Conservation (phyloP, 2,113 vertebrate genomes). For the Uria aalge region DNA sequence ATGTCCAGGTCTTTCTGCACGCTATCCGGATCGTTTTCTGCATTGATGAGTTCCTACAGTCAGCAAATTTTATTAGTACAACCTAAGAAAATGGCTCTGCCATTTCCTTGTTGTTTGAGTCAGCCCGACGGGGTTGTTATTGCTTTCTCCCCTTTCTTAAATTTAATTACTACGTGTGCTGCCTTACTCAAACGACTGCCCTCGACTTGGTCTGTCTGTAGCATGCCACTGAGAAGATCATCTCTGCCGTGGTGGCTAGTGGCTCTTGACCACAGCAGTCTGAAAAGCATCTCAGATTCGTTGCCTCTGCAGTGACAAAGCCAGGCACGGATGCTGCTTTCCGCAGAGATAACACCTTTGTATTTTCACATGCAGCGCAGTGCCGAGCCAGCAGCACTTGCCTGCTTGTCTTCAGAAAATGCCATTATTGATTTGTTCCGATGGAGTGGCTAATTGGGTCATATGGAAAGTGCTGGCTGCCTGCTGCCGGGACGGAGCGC, state of each 20-base stretch:
- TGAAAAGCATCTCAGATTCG: not conserved
- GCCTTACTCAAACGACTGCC: not conserved
- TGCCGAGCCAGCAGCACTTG: conserved; percentile 24
- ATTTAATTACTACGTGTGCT: not conserved
- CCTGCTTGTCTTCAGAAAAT: conserved; percentile 29
- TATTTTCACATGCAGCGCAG: not conserved
- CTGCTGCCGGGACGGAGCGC: not conserved
- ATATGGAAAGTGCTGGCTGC: conserved; percentile 22
- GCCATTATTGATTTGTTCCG: conserved; percentile 57
- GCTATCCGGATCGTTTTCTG: not conserved
- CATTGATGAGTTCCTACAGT: not conserved
- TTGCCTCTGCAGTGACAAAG: not conserved
- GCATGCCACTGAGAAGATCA: not conserved
- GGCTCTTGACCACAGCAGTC: not conserved
- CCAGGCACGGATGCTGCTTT: rapidly evolving
- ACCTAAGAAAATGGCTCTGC: not conserved
- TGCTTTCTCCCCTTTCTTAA: not conserved
- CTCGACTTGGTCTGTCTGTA: not conserved
- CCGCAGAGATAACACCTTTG: not conserved
- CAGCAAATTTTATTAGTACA: not conserved
- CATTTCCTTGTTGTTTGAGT: not conserved
- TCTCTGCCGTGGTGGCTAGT: rapidly evolving
- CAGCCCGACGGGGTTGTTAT: not conserved
- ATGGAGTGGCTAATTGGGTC: conserved; percentile 66
- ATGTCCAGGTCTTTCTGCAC: not conserved